Evolutionary conservation across 2,797 vertebrate species (phyloP).

Genomic region (Falco naumanni): DNA sequence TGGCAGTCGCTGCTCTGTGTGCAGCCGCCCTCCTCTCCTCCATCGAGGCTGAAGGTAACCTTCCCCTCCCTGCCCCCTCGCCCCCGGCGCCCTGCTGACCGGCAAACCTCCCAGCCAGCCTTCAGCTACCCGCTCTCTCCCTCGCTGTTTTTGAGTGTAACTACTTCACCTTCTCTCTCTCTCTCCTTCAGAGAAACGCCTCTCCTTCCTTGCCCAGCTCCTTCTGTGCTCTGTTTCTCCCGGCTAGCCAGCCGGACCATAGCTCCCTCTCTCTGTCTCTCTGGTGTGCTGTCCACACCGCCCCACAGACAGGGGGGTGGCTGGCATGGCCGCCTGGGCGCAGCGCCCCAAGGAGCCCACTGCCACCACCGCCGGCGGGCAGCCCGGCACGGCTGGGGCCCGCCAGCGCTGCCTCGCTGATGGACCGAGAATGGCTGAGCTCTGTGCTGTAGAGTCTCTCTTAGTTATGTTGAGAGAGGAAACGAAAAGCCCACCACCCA

Average conservation of each 20-base stretch:
- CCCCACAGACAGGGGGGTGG: neutral
- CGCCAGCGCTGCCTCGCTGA: neutral
- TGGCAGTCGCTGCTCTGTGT: slow-evolving; percentile 82
- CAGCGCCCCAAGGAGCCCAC: neutral
- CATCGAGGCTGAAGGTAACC: slow-evolving; percentile 91
- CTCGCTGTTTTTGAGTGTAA: slow-evolving; percentile 59
- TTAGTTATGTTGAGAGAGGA: neutral
- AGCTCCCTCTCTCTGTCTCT: slow-evolving; percentile 60
- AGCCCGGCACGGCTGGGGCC: rapidly evolving
- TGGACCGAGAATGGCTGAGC: neutral
- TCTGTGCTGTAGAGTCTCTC: neutral
- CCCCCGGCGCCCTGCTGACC: rapidly evolving
- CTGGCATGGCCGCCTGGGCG: rapidly evolving
- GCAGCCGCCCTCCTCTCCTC: slow-evolving; percentile 83
- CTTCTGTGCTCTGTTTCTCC: slow-evolving; percentile 62
- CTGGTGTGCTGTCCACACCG: slow-evolving; percentile 82
- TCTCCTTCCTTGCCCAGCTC: slow-evolving; percentile 53
- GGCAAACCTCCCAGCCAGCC: neutral
- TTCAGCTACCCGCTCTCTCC: slow-evolving; percentile 20
- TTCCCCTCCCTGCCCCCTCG: slow-evolving; percentile 1
- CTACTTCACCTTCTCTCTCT: slow-evolving; percentile 54
- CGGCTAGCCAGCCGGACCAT: neutral
- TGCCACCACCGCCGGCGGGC: neutral
- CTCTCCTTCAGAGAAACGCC: slow-evolving; percentile 63
- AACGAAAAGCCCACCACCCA: neutral